Evolutionary conservation across 2,888 invertebrate genomes (phyloP).

Genomic region (Orthonychiurus folsomi): DNA sequence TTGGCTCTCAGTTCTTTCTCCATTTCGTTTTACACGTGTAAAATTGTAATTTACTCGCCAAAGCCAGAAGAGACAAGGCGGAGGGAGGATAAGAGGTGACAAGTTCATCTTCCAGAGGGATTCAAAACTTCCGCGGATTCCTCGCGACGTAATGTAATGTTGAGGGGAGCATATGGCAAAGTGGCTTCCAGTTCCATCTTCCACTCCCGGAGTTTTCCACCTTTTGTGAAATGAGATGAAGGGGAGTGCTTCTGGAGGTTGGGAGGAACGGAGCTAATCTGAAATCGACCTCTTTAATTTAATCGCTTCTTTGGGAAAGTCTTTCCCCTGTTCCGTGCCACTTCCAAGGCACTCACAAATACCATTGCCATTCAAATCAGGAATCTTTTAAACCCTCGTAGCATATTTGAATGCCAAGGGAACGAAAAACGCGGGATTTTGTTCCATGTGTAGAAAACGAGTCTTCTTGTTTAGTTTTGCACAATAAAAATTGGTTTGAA

Average conservation of each 20-base stretch:
- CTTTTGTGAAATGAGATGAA: too few species aligned
- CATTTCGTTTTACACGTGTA: neutral
- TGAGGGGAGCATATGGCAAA: too few species aligned
- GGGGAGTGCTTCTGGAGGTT: too few species aligned
- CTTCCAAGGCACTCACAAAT: too few species aligned
- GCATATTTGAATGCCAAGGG: too few species aligned
- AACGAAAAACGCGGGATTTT: neutral
- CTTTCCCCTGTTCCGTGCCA: neutral
- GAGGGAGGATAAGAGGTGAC: neutral
- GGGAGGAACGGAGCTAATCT: neutral
- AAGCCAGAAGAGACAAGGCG: neutral
- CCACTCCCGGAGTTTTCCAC: too few species aligned
- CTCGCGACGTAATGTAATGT: too few species aligned
- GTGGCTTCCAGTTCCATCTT: too few species aligned
- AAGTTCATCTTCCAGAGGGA: neutral
- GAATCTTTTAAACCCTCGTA: too few species aligned
- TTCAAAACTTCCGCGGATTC: neutral
- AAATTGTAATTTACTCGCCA: neutral
- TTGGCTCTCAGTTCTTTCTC: neutral
- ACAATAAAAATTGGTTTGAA: too few species aligned
- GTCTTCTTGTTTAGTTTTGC: too few species aligned
- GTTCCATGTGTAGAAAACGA: neutral
- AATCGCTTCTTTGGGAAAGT: constrained; percentile 1
- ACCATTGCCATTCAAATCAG: too few species aligned
- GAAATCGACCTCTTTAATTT: constrained; percentile 1